phyloP scores from a whole-genome alignment of 1,140 invertebrate genomes.

The Plutomurus gul region DNA sequence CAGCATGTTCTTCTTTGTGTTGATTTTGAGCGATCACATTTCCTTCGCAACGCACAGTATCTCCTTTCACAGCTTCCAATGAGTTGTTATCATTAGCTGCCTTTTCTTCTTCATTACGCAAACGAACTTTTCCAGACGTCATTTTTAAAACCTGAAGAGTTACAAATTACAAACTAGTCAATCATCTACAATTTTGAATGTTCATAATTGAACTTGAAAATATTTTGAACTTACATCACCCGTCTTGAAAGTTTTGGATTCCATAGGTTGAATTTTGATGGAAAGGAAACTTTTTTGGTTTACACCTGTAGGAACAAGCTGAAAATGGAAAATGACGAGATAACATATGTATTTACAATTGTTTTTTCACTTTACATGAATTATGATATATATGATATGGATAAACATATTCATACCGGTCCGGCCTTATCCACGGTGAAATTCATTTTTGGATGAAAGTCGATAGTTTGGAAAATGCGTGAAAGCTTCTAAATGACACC shows the following conservation, averaged over 20 bases:
- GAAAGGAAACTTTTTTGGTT: slow-evolving; percentile 37
- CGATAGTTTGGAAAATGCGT: too few species aligned
- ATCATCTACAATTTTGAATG: background rate
- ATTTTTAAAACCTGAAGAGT: slow-evolving; percentile 21
- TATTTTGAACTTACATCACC: slow-evolving; percentile 30
- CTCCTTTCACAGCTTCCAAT: slow-evolving; percentile 14
- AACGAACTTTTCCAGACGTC: slow-evolving; percentile 30
- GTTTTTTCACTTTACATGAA: background rate
- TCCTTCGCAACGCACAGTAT: slow-evolving; percentile 13
- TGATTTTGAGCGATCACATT: background rate
- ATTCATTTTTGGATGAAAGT: too few species aligned
- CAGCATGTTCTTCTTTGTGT: slow-evolving; percentile 17
- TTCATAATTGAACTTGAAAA: background rate
- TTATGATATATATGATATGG: background rate
- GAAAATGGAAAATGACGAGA: background rate
- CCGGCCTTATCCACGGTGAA: too few species aligned
- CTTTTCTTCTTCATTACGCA: slow-evolving; percentile 34
- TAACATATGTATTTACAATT: background rate
- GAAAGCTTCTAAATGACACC: too few species aligned
- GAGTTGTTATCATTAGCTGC: background rate
- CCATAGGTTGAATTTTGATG: slow-evolving; percentile 7
- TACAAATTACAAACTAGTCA: background rate
- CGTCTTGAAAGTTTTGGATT: slow-evolving; percentile 8
- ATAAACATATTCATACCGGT: too few species aligned
- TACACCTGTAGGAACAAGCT: slow-evolving; percentile 13